Base-by-base conservation (phyloP, 2,113 vertebrate genomes). In the Gadus chalcogrammus region DNA sequence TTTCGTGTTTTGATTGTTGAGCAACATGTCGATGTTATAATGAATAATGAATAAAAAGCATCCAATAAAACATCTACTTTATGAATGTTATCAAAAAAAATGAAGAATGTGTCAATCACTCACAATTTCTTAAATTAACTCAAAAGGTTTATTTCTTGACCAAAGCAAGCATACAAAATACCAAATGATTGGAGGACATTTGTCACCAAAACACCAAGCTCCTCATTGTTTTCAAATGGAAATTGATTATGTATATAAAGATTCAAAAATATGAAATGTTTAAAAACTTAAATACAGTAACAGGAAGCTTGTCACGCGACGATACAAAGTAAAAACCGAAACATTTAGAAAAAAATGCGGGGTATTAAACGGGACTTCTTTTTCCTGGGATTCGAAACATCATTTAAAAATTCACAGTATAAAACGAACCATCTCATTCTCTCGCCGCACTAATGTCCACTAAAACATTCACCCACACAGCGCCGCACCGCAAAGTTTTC, bases 121-220 rank as follows among this genome's bases (percentile, higher is more conserved):
- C 42, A 48, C 5, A 48, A 11, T 11, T 61, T 22, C 59, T 61
- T 61, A 18, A 61, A 61, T 20, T 61, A 20, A 22, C 22, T 61
- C 17, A 12, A 81, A 72, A 66, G 77, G 65, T 87, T 87, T 90
- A 86, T 87, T 88, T 80, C 67, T 71, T 64, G 72, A 82, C 69
- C 65, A 27, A 35, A 83, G 83, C 79, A 87, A 83, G 85, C 74
- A 80, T 86, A 89, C 77, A 85, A 90, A 90, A 88, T 79, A 83
- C 72, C 70, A 77, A 79, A 72, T 16, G 70, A 75, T 78, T 69
- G 74, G 42, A 48, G 42, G 42, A 55, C 66, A 64, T 24, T 71
- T 71, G 65, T 67, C 70, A 69, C 63, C 68, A 68, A 79, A 69
- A 72, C 67, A 75, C 69, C 70, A 73, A 77, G 55, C 53, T 17